Evolutionary conservation across 2,888 invertebrate species (phyloP).

Genomic region (Scrobipalpa atriplicella): DNA sequence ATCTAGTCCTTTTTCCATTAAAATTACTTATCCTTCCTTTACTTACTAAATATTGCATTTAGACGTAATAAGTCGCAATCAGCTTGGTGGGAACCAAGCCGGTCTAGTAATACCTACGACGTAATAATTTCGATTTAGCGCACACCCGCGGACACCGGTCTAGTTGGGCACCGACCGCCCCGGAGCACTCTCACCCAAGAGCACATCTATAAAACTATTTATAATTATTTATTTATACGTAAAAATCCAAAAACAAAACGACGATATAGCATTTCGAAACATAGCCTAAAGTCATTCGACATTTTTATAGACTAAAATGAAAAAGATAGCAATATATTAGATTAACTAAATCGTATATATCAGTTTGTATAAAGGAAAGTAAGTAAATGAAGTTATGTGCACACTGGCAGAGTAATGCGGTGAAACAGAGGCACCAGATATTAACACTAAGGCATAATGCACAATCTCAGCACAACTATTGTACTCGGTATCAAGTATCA

Average conservation of each 20-base stretch:
- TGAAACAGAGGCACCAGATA: conserved; percentile 69
- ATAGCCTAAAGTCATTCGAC: conserved; percentile 69
- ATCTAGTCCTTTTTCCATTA: conserved; percentile 78
- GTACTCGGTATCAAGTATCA: conserved; percentile 56
- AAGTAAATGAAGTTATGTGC: conserved; percentile 72
- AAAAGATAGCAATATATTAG: conserved; percentile 83
- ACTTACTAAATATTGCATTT: conserved; percentile 41
- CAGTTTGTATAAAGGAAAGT: conserved; percentile 79
- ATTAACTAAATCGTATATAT: conserved; percentile 79
- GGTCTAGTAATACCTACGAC: conserved; percentile 26
- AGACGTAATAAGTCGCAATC: conserved; percentile 25
- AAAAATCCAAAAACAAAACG: conserved; percentile 46
- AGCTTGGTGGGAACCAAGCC: conserved; percentile 20
- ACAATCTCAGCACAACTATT: conserved; percentile 78
- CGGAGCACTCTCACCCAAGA: conserved; percentile 37
- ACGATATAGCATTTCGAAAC: conserved; percentile 53
- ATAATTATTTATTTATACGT: conserved; percentile 36
- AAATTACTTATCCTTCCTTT: conserved; percentile 55
- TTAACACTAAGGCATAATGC: conserved; percentile 69
- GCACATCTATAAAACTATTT: conserved; percentile 34
- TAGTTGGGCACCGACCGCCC: conserved; percentile 28
- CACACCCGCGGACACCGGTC: not conserved
- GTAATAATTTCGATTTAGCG: not conserved
- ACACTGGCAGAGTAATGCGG: conserved; percentile 71
- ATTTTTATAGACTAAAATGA: conserved; percentile 80